Evolutionary conservation across 2,113 vertebrate species (phyloP), one percentile per base, ranked within the genome.

Genomic region (Phalacrocorax aristotelis): DNA sequence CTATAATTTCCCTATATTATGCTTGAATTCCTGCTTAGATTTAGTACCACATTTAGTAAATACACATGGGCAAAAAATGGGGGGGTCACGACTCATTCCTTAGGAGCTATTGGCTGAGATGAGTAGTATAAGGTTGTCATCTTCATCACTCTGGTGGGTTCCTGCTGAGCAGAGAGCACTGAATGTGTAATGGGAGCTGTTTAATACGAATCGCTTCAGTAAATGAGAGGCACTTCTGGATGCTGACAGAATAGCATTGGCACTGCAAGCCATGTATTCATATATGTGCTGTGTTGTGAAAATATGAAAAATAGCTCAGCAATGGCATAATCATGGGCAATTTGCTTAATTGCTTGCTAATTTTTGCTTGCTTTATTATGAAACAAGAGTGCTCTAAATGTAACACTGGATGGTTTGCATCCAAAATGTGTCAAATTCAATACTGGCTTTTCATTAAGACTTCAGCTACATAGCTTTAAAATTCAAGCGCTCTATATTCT

Each of bases 271-370:
- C 96, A 92, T 94, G 81, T 89, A 90, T 97, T 95, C 96, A 84
- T 96, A 20, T 93, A 96, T 96, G 96, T 97, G 90, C 96, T 97
- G 95, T 97, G 96, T 98, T 97, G 96, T 79, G 95, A 83, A 97
- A 98, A 97, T 97, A 97, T 93, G 94, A 94, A 98, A 97, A 97
- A 96, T 93, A 97, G 95, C 98, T 98, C 95, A 93, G 97, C 97
- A 95, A 95, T 97, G 96, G 96, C 97, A 97, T 98, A 97, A 98
- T 98, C 98, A 98, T 92, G 96, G 97, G 97, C 97, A 97, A 96
- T 97, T 98, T 97, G 95, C 94, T 97, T 98, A 97, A 97, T 96
- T 93, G 91, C 98, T 94, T 95, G 84, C 93, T 97, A 97, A 98
- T 98, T 96, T 95, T 97, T 96, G 97, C 96, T 96, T 97, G 95